Base-by-base conservation (phyloP, 2,113 vertebrate species). In the Mystacornis crossleyi region DNA sequence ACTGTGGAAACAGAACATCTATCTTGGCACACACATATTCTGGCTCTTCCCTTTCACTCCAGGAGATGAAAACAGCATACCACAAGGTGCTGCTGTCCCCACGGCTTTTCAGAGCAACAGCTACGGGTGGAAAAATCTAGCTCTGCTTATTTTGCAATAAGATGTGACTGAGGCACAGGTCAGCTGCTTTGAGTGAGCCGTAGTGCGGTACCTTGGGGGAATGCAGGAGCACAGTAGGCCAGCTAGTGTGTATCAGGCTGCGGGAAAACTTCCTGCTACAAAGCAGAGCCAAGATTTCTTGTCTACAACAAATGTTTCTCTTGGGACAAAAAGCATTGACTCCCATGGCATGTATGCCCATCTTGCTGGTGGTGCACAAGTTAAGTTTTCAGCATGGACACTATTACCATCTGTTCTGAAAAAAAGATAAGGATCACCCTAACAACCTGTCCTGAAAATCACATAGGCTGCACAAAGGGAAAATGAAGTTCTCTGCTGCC, bases 31-130 rank as follows among this genome's bases (percentile, higher is more conserved):
- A 40, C 21, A 28, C 5, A 6, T 43, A 20, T n/a, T 73, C 57
- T 93, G 38, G 70, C 45, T 57, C 60, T 80, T 93, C 51, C 24
- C 34, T 83, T 90, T 60, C 34, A 19, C n/a, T 81, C 25, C 16
- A 36, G 47, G 67, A 94, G 43, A 72, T 74, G 67, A 45, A 67
- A 64, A 42, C 8, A 64, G 67, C 65, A 65, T 13, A 48, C 91
- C 87, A 95, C 93, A 91, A 94, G 93, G 93, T 95, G 88, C 72
- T 96, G 92, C 92, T 92, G n/a, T 92, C 88, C 82, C 29, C 75
- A 61, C 8, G 3, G 57, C 61, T 90, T 93, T 85, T 51, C 40
- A 48, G 38, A 66, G 53, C 25, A 75, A 53, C 14, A 67, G 8
- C 62, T 67, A 55, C 0, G 0, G 11, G 11, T 40, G 43, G 55